Conservation (phyloP, 1,140 invertebrate genomes). For the Drosophila sturtevanti region DNA sequence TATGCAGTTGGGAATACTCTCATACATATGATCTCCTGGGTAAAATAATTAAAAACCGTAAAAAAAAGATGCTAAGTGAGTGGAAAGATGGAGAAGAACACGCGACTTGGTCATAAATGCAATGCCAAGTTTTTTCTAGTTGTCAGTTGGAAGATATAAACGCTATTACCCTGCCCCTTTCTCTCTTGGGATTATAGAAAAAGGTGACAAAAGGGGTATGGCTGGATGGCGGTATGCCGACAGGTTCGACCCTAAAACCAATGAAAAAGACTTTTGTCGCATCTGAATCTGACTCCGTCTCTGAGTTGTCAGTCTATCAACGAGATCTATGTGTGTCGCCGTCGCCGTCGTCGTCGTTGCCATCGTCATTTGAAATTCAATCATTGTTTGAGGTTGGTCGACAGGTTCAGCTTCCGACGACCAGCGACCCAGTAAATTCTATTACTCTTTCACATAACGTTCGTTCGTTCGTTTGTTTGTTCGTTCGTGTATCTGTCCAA, state of each 20-base stretch:
- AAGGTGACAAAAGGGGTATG: no score
- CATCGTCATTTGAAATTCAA: conserved; percentile 45
- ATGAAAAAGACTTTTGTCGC: background rate
- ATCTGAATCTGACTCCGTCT: conserved; percentile 21
- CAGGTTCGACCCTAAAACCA: conserved; percentile 8
- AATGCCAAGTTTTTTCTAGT: conserved; percentile 59
- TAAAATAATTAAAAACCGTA: no score
- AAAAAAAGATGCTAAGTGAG: conserved; percentile 7
- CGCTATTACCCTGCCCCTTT: background rate
- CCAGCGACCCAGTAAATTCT: conserved; percentile 53
- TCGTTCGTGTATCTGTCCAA: conserved; percentile 34
- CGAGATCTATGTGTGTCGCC: conserved; percentile 22
- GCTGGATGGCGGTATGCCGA: no score
- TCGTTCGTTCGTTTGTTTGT: conserved; percentile 20
- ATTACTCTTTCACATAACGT: conserved; percentile 46
- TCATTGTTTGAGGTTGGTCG: conserved; percentile 46
- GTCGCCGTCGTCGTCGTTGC: background rate
- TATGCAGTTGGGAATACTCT: no score
- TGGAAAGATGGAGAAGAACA: no score
- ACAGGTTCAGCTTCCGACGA: conserved; percentile 3
- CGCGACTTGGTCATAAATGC: conserved; percentile 77
- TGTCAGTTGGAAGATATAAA: background rate
- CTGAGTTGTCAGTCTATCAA: conserved; percentile 5
- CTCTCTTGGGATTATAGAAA: background rate
- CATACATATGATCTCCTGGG: no score